phyloP scores from a whole-genome alignment of 2,888 invertebrate species.

The Stenolophus ochropezus region DNA sequence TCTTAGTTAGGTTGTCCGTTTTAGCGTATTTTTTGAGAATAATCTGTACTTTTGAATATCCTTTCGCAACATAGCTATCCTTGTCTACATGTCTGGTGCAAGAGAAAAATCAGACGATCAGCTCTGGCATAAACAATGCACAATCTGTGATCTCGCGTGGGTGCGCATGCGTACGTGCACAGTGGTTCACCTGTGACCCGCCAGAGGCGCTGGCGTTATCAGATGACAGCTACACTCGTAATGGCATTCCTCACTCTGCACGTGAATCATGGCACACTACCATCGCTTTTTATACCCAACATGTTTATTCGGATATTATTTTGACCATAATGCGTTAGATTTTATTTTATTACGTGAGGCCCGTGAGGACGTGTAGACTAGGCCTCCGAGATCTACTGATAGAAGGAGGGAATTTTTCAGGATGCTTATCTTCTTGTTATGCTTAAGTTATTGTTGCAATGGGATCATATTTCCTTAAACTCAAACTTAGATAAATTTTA shows the following conservation, averaged over 20 bases:
- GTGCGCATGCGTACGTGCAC: conserved; percentile 40
- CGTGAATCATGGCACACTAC: conserved; percentile 28
- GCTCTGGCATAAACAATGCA: conserved; percentile 43
- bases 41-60: not conserved
- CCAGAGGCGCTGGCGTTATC: conserved; percentile 68
- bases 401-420: conserved; percentile 37
- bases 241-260: conserved; percentile 69
- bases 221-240: conserved; percentile 71
- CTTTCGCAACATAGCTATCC: not conserved
- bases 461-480: conserved; percentile 29
- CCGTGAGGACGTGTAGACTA: not conserved
- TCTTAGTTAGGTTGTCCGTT: no score
- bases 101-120: conserved; percentile 51
- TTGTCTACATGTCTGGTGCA: conserved; percentile 10
- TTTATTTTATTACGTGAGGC: conserved; percentile 49
- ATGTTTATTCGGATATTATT: conserved; percentile 59
- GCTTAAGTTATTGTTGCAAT: conserved; percentile 52
- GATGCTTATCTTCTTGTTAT: conserved; percentile 57
- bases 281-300: conserved; percentile 56
- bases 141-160: conserved; percentile 38
- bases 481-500: conserved; percentile 25
- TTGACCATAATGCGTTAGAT: conserved; percentile 58
- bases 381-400: conserved; percentile 4
- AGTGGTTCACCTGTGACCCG: conserved; percentile 68
- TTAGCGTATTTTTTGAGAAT: no score